Percentiles rank a stretch among this genome's conserved stretches.
Conservation (phyloP, 2,113 vertebrate genomes). For the Hystrix cristata region DNA sequence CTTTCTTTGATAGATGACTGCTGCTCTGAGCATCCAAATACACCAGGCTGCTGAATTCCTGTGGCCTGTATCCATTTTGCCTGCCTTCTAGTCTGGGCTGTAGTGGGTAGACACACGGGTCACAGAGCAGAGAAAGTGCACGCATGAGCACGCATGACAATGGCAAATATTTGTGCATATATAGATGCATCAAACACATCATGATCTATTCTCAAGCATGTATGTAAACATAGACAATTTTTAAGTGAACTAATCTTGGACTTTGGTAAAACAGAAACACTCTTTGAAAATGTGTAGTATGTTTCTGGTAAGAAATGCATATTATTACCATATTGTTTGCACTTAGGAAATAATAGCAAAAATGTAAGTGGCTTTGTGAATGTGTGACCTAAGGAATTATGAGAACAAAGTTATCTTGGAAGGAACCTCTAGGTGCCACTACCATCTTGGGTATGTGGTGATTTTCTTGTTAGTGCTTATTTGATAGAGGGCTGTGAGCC, state of each 20-base stretch:
- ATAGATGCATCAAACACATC: neutral
- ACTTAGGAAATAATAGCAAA: neutral
- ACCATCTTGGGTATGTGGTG: neutral
- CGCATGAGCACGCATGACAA: neutral
- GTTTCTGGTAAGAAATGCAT: neutral
- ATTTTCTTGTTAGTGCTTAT: neutral
- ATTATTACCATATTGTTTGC: neutral
- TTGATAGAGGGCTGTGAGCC: neutral
- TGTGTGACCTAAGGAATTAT: neutral
- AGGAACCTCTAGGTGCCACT: conserved; percentile 14
- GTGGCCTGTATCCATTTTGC: conserved; percentile 37
- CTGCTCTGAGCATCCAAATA: conserved; percentile 85
- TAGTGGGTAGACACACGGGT: neutral
- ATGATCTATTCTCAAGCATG: neutral
- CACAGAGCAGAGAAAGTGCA: conserved; percentile 34
- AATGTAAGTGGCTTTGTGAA: neutral
- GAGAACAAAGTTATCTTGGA: conserved; percentile 20
- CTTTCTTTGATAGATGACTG: conserved; percentile 86
- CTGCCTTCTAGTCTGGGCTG: conserved; percentile 17
- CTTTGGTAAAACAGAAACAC: conserved; percentile 15
- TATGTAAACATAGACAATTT: neutral
- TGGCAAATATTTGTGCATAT: neutral
- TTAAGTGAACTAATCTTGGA: neutral
- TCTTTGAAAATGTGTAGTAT: neutral
- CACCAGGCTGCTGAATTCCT: conserved; percentile 75